Percentiles rank a stretch among this genome's conserved stretches.
phyloP scores from a whole-genome alignment of 2,888 invertebrate species.

The Cataglyphis cursor region DNA sequence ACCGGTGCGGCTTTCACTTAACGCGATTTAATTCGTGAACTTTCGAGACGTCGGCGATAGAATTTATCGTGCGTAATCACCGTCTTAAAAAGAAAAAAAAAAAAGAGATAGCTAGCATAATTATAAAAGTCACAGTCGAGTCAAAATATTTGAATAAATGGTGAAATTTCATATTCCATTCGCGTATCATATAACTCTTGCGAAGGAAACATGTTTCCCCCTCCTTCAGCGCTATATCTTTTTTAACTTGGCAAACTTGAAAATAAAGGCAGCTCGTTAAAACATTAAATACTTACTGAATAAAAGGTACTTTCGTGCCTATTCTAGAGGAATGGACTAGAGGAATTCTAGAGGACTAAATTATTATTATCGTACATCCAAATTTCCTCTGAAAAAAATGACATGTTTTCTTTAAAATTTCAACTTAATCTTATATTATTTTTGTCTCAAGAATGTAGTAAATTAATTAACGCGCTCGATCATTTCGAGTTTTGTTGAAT shows the following conservation, averaged over 20 bases:
- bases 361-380: neutral
- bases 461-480: neutral
- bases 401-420: neutral
- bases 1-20: slow-evolving; percentile 69
- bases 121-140: slow-evolving; percentile 3
- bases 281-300: neutral
- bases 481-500: neutral
- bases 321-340: neutral
- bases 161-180: slow-evolving; percentile 9
- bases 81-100: neutral
- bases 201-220: slow-evolving; percentile 7
- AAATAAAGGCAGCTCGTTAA: neutral
- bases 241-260: neutral
- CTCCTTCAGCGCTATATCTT: neutral
- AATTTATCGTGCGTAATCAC: slow-evolving; percentile 57
- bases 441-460: neutral
- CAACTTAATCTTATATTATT: neutral
- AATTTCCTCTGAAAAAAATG: neutral
- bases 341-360: neutral
- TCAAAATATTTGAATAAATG: neutral
- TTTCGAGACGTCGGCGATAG: slow-evolving; percentile 63
- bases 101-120: slow-evolving; percentile 7
- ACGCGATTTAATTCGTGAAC: slow-evolving; percentile 72
- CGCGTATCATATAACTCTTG: neutral
- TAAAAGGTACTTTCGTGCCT: neutral